Percentiles rank a stretch among this genome's conserved stretches.
These are phyloP conservation scores for Pissodes strobi DNA, from an alignment of 1,140 invertebrate genomes.

Conservation along the genomic window DNA sequence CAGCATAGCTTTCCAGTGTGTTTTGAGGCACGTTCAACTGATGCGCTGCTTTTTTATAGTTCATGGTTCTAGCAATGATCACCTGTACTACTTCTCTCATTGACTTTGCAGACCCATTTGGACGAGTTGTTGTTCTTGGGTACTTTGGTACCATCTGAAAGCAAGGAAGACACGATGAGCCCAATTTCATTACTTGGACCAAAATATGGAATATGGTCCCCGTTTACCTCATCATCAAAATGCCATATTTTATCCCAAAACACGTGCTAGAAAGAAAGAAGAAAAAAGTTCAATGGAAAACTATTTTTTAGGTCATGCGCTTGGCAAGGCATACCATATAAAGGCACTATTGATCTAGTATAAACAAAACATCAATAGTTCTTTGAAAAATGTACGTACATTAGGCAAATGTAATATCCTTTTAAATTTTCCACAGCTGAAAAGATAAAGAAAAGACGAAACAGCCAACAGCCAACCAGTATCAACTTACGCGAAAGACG, in stretches of 20 bases:
- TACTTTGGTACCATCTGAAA: background rate
- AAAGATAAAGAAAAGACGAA: too few species aligned
- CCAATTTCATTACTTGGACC: background rate
- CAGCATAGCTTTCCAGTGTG: background rate
- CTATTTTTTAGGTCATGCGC: too few species aligned
- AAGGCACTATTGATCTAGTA: too few species aligned
- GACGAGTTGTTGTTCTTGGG: background rate
- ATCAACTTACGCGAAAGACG: too few species aligned
- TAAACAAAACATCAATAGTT: too few species aligned
- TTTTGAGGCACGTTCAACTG: background rate
- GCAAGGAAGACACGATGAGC: background rate
- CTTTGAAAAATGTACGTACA: too few species aligned
- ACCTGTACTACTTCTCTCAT: background rate
- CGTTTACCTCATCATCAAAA: background rate
- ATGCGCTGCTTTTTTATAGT: background rate
- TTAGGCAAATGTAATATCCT: too few species aligned
- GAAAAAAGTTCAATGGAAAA: too few species aligned
- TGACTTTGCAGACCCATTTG: background rate
- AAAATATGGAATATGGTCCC: background rate
- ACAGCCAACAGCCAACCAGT: too few species aligned
- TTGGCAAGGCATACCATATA: too few species aligned
- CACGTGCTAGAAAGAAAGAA: too few species aligned
- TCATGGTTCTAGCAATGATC: background rate
- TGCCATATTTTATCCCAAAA: background rate
- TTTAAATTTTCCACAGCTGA: too few species aligned